Evolutionary conservation across 1,140 invertebrate species (phyloP).

Genomic region (Telenomus remus): DNA sequence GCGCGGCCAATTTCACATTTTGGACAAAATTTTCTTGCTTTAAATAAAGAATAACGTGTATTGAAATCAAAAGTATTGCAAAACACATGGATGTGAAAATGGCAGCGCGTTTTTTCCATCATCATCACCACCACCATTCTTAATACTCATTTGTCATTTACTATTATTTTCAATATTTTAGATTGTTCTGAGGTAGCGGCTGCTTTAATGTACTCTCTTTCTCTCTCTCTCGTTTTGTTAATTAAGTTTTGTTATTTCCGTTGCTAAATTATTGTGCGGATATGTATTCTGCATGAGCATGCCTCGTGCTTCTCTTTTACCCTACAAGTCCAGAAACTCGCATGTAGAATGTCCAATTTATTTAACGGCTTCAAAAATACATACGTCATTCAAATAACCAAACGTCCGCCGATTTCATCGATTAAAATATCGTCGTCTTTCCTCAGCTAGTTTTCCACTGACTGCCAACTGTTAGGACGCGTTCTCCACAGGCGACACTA

Average conservation of each 20-base stretch:
- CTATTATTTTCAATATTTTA: conserved; percentile 69
- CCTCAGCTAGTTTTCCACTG: conserved; percentile 47
- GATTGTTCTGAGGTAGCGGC: conserved; percentile 73
- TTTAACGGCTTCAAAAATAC: conserved; percentile 59
- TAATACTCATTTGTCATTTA: conserved; percentile 29
- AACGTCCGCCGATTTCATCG: conserved; percentile 57
- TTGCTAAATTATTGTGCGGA: conserved; percentile 72
- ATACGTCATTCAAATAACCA: conserved; percentile 60
- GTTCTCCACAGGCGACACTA: conserved; percentile 28
- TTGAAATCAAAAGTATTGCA: too few relatives aligned
- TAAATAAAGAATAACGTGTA: too few relatives aligned
- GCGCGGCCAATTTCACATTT: conserved; percentile 49
- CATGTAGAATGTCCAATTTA: conserved; percentile 53
- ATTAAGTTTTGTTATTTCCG: conserved; percentile 71
- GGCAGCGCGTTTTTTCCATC: conserved; percentile 50
- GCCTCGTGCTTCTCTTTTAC: conserved; percentile 64
- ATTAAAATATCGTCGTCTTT: conserved; percentile 61
- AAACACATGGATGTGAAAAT: conserved; percentile 61
- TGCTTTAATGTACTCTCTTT: conserved; percentile 37
- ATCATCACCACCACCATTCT: conserved; percentile 43
- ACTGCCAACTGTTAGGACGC: conserved; percentile 38
- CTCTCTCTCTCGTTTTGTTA: conserved; percentile 4
- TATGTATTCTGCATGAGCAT: conserved; percentile 69
- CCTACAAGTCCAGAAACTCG: conserved; percentile 71
- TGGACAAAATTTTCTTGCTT: conserved; percentile 16